Base-by-base conservation (phyloP, 1,140 invertebrate species). In the Bombus superbus region DNA sequence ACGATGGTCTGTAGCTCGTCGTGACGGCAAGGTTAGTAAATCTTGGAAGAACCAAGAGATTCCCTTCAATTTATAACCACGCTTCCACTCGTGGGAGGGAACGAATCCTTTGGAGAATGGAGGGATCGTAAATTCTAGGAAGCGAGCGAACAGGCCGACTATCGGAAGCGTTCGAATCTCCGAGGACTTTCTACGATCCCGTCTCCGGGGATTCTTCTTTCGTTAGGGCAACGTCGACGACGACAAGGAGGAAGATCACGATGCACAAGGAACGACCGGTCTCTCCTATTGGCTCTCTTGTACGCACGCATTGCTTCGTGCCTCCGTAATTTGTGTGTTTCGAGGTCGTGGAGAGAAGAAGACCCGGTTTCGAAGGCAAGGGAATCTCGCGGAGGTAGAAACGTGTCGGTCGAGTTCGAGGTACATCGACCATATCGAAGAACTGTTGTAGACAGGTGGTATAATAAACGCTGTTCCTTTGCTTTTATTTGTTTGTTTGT, bases 251-350 rank as follows among this genome's bases (percentile, higher is more conserved):
- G 13, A 57, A 35, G 69, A 80, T 57, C 57, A 53, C 72, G 47
- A 53, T 59, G 44, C 38, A 73, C 38, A 57, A 57, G 40, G 28
- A 57, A 86, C 84, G 42, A 47, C n/a, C 82, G 10, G 59, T 71
- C 71, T 78, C 62, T 88, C 66, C 83, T 88, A 83, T 90, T 71
- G 80, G 68, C 64, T 62, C 79, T 77, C 68, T 72, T 74, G 42
- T 81, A 83, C 35, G 64, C 73, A 62, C 62, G 80, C 86, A 79
- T 85, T 68, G 76, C 77, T 90, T 74, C 73, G 72, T 83, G 82
- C 81, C 78, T 91, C 86, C 62, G 72, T 90, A 91, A 90, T 91
- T 91, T 91, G 89, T 91, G 89, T 91, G 90, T 91, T 91, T 91
- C 85, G 90, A 91, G 90, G 90, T 91, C 90, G 90, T 74, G 78